Base-by-base conservation (phyloP, 2,888 invertebrate genomes). In the Mythimna impura region DNA sequence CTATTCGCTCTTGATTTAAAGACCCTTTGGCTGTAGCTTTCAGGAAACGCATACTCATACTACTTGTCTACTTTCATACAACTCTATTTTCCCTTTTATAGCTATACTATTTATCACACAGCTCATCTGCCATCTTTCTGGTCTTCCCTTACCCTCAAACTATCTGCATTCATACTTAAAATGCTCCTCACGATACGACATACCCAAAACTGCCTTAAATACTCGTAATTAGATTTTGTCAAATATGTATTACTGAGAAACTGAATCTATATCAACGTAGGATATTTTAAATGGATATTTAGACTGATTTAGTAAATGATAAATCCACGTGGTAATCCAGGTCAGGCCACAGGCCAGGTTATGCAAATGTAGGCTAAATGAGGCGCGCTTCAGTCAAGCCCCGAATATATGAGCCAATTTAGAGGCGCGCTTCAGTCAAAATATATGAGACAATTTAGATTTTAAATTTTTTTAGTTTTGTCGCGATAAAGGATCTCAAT, bases 341-440 rank as follows among this genome's bases (percentile, higher is more conserved):
- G 80, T 73, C 85, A 80, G 55, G 54, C 36, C 54, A 77, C 36
- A 85, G 17, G 47, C 47, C 17, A 47, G 17, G 47, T 73, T 77
- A 85, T 78, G 81, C 63, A 90, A 88, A 89, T 79, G n/a, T 65
- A 57, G 66, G 40, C 62, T 69, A 54, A 75, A 72, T 73, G 50
- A 71, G 30, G 71, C 73, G 57, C 60, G 82, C 65, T 52, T 69
- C 52, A 55, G 52, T 67, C 63, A 60, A 65, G 62, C 66, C 34
- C 62, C 40, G 25, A 54, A 81, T 73, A 81, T 73, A 78, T 73
- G 66, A 73, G 12, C 50, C 60, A 61, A 65, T 65, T 66, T 72
- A 62, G 57, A 54, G n/a, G n/a, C n/a, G n/a, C n/a, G 25, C 25
- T 25, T 25, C 25, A 25, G 25, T 25, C 25, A 25, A 69, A 54